Evolutionary conservation across 2,888 invertebrate species (phyloP), one percentile per base, ranked within the genome.

Genomic region (Cecidostiba fungosa): DNA sequence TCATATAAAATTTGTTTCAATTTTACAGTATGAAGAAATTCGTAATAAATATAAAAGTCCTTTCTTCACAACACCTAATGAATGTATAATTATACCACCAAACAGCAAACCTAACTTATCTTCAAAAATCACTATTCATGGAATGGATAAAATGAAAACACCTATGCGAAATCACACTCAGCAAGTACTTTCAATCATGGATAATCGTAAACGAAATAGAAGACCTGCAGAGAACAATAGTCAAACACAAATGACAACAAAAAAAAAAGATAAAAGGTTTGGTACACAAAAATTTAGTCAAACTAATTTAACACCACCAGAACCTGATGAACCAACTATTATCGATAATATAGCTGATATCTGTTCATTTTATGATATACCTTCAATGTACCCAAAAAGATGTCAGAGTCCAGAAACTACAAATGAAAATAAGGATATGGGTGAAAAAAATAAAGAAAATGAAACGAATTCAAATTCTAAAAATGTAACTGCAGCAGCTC

Each of bases 331-430:
- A 66, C 62, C 50, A 74, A 85, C 69, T 79, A 1, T 16, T 69
- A 39, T 74, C 39, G 23, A 32, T 72, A 70, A 86, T 74, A 74
- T 77, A 76, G 66, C 77, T 16, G 36, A 85, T 69, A 54, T 85
- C 26, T 36, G 6, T 50, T 87, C 85, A 5, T 85, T 36, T 59
- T 85, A 87, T 39, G 84, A 87, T 59, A 26, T 87, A 83, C 85
- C 85, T 54, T 83, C 79, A 0, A 85, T 85, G 85, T 29, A 72
- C 26, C 2, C 50, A 70, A 6, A 47, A 43, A 16, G 54, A 54
- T 36, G 14, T 43, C 59, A 84, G 0, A 23, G 10, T 39, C 29
- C 54, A 72, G 26, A 23, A 50, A 19, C 8, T 59, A 10, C 29
- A 54, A 29, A 8, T 32, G 32, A 72, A 77, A 59, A 77, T 36